These are phyloP conservation scores for Plutomurus gul DNA, from an alignment of 1,140 invertebrate species.

Conservation along the genomic window DNA sequence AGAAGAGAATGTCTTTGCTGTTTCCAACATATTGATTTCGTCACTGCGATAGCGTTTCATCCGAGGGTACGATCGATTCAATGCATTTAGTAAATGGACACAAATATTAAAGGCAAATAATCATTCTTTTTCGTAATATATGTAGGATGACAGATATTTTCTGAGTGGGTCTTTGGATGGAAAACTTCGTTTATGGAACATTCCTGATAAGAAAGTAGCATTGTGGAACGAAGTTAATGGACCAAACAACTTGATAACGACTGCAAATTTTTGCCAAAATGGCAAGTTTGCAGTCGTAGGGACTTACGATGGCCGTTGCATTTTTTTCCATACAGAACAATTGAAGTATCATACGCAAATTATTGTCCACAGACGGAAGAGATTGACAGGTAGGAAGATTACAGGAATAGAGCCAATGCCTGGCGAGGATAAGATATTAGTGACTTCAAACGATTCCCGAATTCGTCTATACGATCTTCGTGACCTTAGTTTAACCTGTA, in stretches of 20 bases:
- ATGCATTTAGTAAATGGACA: too few relatives aligned
- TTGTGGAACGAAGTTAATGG: constrained; percentile 97
- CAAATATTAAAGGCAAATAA: background rate
- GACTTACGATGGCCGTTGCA: constrained; percentile 96
- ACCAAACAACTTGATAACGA: constrained; percentile 92
- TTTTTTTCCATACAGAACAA: constrained; percentile 98
- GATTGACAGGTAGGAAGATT: constrained; percentile 91
- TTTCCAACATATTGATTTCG: constrained; percentile 99
- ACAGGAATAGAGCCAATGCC: constrained; percentile 97
- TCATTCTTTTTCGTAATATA: background rate
- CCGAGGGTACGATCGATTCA: constrained; percentile 67
- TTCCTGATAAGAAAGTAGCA: constrained; percentile 96
- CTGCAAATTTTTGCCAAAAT: constrained; percentile 94
- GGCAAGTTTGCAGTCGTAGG: constrained; percentile 97
- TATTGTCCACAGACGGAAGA: constrained; percentile 90
- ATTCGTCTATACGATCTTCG: constrained; percentile 95
- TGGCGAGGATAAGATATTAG: constrained; percentile 93
- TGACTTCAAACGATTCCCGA: constrained; percentile 97
- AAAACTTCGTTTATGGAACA: constrained; percentile 97
- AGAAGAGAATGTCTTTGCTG: constrained; percentile 95
- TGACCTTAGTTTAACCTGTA: constrained; percentile 93
- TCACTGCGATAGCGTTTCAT: constrained; percentile 97
- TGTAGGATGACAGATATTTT: constrained; percentile 87
- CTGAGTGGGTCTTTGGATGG: constrained; percentile 93
- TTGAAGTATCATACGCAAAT: constrained; percentile 98